Evolutionary conservation across 1,140 invertebrate species (phyloP), one percentile per base, ranked within the genome.

Genomic region (Campoletis sonorensis): DNA sequence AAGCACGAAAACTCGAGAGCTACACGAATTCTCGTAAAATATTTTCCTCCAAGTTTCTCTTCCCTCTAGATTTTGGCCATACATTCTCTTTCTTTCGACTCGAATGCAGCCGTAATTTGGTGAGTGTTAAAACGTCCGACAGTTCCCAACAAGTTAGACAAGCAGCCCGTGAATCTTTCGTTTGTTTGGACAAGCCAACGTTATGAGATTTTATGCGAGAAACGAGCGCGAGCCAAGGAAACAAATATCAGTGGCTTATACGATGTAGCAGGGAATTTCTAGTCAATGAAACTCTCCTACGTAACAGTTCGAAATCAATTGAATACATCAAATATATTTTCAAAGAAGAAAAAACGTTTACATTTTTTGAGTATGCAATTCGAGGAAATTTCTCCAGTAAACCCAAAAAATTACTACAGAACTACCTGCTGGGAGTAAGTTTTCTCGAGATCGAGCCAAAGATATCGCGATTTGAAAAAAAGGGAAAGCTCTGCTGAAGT

Each of bases 191-290:
- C 82, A 83, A 81, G 37, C 49, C 64, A 58, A 67, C 81, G 84
- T 85, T 83, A 86, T 82, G 80, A 85, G 83, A 82, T 84, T 83
- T 86, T 85, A 86, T 83, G 81, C 58, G 81, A 84, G 75, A 64
- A 78, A 82, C 61, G 76, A 45, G 51, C 18, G 33, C 67, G 21
- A 54, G 51, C 45, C 49, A 26, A 64, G 0, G 23, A 75, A 54
- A 75, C 21, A 49, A n/a, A 68, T 37, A 79, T 49, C 23, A 64
- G 61, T 10, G 27, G 77, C 21, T 72, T 37, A 68, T 26, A 68
- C 68, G 37, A 68, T 10, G 77, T 27, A 68, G 61, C 61, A 23
- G 23, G 18, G 21, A 4, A 64, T 27, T 23, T 13, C 23, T 26
- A 23, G 13, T 64, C 11, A 11, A 64, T 64, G 5, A 10, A 64